Conservation (phyloP, 2,113 vertebrate genomes). For the Engraulis encrasicolus region DNA sequence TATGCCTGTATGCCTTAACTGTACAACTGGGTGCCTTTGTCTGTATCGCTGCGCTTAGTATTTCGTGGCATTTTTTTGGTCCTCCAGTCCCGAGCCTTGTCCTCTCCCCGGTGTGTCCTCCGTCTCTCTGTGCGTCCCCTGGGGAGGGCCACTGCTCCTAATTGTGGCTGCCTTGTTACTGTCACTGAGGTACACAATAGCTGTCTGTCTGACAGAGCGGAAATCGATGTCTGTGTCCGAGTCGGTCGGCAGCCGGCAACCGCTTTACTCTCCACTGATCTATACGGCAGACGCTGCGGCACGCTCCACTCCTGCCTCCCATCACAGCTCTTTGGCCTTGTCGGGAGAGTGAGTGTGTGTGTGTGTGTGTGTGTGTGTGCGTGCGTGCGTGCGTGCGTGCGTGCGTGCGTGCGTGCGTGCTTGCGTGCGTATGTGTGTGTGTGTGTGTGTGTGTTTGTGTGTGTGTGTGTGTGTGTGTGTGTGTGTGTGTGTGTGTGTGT, state of each 20-base stretch:
- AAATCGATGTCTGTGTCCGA: not conserved
- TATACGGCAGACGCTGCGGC: not conserved
- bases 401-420: too few relatives aligned
- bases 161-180: not conserved
- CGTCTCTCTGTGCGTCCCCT: not conserved
- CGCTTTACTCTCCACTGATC: too few relatives aligned
- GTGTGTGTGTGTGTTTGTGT: too few relatives aligned
- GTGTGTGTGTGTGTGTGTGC: too few relatives aligned
- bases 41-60: too few relatives aligned
- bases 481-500: too few relatives aligned
- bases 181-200: conserved; percentile 4
- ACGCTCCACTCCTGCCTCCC: not conserved
- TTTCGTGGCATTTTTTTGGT: not conserved
- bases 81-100: not conserved
- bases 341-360: not conserved
- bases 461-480: too few relatives aligned
- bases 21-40: too few relatives aligned
- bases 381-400: too few relatives aligned
- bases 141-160: not conserved
- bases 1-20: too few relatives aligned
- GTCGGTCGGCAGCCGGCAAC: not conserved
- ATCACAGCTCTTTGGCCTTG: not conserved
- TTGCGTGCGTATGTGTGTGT: too few relatives aligned
- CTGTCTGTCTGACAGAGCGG: conserved; percentile 12
- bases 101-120: not conserved